These are phyloP conservation scores for Ectobius pallidus DNA, from an alignment of 2,888 invertebrate genomes.

Conservation along the genomic window DNA sequence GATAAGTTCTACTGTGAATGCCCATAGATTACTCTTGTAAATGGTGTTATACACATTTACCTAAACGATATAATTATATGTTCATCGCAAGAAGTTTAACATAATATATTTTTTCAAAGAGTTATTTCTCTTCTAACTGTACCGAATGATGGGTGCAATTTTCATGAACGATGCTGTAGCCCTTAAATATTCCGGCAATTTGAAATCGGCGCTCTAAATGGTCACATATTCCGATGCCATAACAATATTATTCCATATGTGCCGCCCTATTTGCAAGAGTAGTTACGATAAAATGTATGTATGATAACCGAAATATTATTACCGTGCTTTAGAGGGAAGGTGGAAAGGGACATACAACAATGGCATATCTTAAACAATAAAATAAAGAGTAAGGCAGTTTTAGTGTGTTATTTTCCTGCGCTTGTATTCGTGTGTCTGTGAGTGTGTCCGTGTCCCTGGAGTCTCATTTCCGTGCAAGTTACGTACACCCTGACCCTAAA, in stretches of 20 bases:
- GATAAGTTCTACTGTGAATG: too few species aligned
- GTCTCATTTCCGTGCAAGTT: not conserved
- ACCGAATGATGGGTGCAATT: too few species aligned
- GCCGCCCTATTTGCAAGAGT: not conserved
- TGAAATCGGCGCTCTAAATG: too few species aligned
- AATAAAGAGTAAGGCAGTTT: not conserved
- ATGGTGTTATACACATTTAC: too few species aligned
- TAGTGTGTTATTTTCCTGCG: not conserved
- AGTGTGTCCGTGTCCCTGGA: not conserved
- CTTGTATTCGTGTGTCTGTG: not conserved
- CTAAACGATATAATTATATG: too few species aligned
- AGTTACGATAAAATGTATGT: not conserved
- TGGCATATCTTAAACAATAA: constrained; percentile 3
- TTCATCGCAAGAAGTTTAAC: too few species aligned
- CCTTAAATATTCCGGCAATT: not conserved
- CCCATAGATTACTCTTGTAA: too few species aligned
- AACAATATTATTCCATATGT: too few species aligned
- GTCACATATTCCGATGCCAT: too few species aligned
- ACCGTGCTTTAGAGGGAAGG: not conserved
- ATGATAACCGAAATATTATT: not conserved
- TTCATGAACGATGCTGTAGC: too few species aligned
- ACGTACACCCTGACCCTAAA: not conserved
- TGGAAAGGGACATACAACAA: not conserved
- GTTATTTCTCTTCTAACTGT: too few species aligned
- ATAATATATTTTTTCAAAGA: too few species aligned